Base-by-base conservation (phyloP, 2,113 vertebrate genomes). In the Phylloscopus trochilus region DNA sequence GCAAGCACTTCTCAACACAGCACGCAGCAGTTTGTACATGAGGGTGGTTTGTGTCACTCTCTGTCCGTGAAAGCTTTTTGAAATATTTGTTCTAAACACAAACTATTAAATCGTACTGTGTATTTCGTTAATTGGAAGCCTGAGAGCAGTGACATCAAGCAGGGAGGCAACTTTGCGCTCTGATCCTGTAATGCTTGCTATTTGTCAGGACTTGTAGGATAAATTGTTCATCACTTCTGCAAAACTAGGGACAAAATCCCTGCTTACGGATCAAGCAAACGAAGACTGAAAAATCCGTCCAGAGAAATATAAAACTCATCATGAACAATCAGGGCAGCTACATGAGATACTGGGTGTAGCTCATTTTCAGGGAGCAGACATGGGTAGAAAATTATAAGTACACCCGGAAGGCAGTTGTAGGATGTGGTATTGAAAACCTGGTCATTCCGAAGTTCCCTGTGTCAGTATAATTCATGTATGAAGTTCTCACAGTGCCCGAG, bases 331-430 rank as follows among this genome's bases (percentile, higher is more conserved):
- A 43, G 49, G 28, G 37, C 39, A 62, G 7, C 12, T 30, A 5
- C 1, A 10, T 1, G 12, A 64, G 26, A 12, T 27, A 22, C 13
- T 44, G 18, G 3, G 4, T 39, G 12, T 9, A 51, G 15, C 37
- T 88, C 22, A 3, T 58, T 79, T 88, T 73, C 58, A 10, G 58
- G 39, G 18, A 3, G 35, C 62, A 53, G 22, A 10, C 11, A 43
- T 43, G 49, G 21, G 15, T 7, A 11, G 27, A n/a, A 72, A 59
- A 60, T 55, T 4, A 27, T 26, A 37, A 52, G 2, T 9, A 21
- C 22, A 49, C 2, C 19, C 52, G 41, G 23, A 22, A 33, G 0
- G 1, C 11, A 35, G 6, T 1, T 41, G 47, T 27, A 72, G 33
- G 49, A 64, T 1, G 1, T 10, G 39, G 17, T 20, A 18, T 37